Percentiles rank a stretch among this genome's conserved stretches.
Conservation (phyloP, 2,797 vertebrate genomes). For the Myotis vivesi region DNA sequence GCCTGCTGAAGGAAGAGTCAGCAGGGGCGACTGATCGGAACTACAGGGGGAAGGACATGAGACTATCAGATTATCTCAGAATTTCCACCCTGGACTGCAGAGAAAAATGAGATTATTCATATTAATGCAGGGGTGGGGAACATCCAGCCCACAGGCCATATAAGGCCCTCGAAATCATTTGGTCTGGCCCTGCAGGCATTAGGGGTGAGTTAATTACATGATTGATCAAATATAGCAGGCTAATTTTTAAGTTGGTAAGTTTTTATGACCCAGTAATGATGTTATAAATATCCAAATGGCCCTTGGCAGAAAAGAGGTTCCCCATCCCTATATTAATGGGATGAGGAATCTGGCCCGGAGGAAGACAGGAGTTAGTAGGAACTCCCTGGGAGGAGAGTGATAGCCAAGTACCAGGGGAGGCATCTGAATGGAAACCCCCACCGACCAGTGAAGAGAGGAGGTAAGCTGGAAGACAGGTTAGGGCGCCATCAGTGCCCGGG, state of each 20-base stretch:
- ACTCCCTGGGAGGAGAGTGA: background rate
- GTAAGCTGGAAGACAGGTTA: background rate
- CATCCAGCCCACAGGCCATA: too few species aligned
- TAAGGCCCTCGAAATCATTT: too few species aligned
- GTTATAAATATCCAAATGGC: too few species aligned
- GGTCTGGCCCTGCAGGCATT: too few species aligned
- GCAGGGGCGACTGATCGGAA: background rate
- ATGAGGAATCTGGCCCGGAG: background rate
- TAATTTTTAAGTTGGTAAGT: too few species aligned
- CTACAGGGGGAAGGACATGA: background rate
- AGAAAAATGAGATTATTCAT: background rate
- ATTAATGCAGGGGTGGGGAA: background rate
- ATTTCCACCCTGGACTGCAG: background rate
- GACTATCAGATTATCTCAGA: background rate
- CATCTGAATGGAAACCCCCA: background rate
- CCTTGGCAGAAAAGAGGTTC: too few species aligned
- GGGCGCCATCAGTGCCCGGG: background rate
- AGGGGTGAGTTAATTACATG: too few species aligned
- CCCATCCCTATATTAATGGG: background rate
- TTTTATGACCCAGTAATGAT: too few species aligned
- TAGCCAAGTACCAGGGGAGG: background rate
- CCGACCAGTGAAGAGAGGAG: background rate
- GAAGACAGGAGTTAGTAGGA: background rate
- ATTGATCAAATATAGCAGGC: too few species aligned
- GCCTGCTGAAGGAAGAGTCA: background rate